Evolutionary conservation across 1,140 invertebrate species (phyloP), one percentile per base, ranked within the genome.

Genomic region (Xylocopa sonorina): DNA sequence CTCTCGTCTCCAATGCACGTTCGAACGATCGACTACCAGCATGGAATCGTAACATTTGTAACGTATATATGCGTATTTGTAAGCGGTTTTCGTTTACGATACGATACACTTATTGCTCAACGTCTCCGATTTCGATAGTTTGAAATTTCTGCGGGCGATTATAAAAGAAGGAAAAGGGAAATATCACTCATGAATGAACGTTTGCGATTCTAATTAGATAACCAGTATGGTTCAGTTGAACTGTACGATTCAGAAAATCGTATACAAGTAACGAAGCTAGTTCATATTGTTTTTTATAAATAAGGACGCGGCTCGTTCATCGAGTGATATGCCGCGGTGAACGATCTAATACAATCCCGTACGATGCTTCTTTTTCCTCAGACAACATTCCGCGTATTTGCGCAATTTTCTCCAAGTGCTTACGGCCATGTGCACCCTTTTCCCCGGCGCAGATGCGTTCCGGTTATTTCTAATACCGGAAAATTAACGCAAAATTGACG

Each of bases 391-490:
- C 48, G 18, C 34, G 34, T 29, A 41, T 72, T 78, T 72, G 55
- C 34, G 67, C 34, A 72, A 63, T 78, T 78, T 72, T 53, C 34
- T 71, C 34, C 0, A 43, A 14, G 27, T 69, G 41, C 21, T 63
- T 32, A 53, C 43, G 24, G 51, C 27, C 12, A 62, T n/a, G 66
- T 27, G 6, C 55, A 46, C n/a, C 10, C 10, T 43, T 64, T 46
- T 64, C 21, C 9, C 9, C 6, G n/a, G 21, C 9, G 16, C 41
- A 27, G 5, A 9, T 24, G 46, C 46, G 50, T 41, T 32, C 34
- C 48, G 48, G n/a, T 63, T 78, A 73, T 10, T 64, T 63, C 50
- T 62, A 72, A 72, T 55, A 62, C 58, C 48, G 29, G 76, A 72
- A 72, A 72, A 63, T 78, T 78, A 62, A 53, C 34, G 64, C 24